Percentiles rank a stretch among this genome's conserved stretches.
phyloP scores from a whole-genome alignment of 2,888 invertebrate species.

The Chrysodeixis includens region DNA sequence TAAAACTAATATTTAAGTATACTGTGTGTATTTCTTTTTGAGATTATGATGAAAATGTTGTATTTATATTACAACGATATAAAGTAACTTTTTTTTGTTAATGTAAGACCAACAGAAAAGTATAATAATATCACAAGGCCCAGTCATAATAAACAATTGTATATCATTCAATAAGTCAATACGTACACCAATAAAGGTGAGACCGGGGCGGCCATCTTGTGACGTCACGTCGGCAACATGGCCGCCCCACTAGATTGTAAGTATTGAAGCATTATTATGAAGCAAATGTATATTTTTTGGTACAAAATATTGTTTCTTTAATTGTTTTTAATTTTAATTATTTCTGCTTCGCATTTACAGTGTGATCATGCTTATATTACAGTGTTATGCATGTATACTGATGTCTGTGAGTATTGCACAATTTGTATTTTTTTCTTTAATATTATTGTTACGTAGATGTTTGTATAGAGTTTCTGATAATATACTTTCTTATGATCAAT shows the following conservation, averaged over 20 bases:
- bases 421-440: conserved; percentile 78
- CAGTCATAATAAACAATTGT: conserved; percentile 48
- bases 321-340: conserved; percentile 72
- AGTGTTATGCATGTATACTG: conserved; percentile 87
- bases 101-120: conserved; percentile 41
- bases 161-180: conserved; percentile 67
- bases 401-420: conserved; percentile 88
- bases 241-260: conserved; percentile 82
- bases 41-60: conserved; percentile 34
- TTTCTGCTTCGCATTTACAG: conserved; percentile 87
- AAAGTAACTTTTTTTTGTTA: conserved; percentile 5
- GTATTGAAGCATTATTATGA: conserved; percentile 80
- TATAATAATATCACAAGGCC: conserved; percentile 7
- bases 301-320: conserved; percentile 83
- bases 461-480: conserved; percentile 78
- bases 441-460: conserved; percentile 68
- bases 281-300: conserved; percentile 78
- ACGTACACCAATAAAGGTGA: conserved; percentile 72
- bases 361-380: conserved; percentile 87
- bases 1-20: conserved; percentile 7
- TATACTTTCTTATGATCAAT: conserved; percentile 57
- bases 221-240: conserved; percentile 74
- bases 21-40: conserved; percentile 17
- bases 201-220: conserved; percentile 82
- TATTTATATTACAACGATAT: conserved; percentile 22